Percentiles rank a stretch among this genome's conserved stretches.
These are phyloP conservation scores for Leptinotarsa haldemani DNA, from an alignment of 2,888 invertebrate species.

Conservation along the genomic window DNA sequence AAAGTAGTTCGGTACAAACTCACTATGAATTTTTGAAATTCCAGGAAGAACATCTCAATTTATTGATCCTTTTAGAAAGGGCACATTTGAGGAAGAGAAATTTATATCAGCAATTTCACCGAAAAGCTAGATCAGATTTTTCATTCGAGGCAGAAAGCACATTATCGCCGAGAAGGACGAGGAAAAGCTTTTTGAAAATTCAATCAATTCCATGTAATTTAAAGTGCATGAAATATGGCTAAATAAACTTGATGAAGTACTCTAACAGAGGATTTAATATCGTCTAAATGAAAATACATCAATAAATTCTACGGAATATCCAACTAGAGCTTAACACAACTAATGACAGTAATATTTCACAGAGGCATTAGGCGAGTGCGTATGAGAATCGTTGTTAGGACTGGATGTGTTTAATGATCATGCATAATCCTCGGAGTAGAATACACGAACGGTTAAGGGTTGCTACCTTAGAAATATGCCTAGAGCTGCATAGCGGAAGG, in stretches of 20 bases:
- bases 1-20: no score
- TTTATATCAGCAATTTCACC: no score
- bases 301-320: slow-evolving; percentile 10
- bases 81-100: no score
- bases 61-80: no score
- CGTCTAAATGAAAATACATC: slow-evolving; percentile 18
- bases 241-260: slow-evolving; percentile 17
- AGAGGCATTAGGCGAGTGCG: slow-evolving; percentile 9
- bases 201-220: slow-evolving; percentile 19
- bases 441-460: slow-evolving; percentile 14
- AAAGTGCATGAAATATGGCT: slow-evolving; percentile 2
- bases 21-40: no score
- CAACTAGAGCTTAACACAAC: slow-evolving; percentile 20
- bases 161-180: background rate
- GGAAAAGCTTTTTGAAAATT: slow-evolving; percentile 7
- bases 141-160: background rate
- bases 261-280: slow-evolving; percentile 16
- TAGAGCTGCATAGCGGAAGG: background rate
- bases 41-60: no score
- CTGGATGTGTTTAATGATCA: slow-evolving; percentile 18
- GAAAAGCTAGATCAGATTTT: background rate
- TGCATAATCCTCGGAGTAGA: slow-evolving; percentile 20
- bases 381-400: slow-evolving; percentile 12
- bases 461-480: slow-evolving; percentile 19
- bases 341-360: slow-evolving; percentile 20